A percentile compares a stretch with the other conserved stretches of the same genome.
Conservation (phyloP, 2,113 vertebrate species). For the Tinamus guttatus region DNA sequence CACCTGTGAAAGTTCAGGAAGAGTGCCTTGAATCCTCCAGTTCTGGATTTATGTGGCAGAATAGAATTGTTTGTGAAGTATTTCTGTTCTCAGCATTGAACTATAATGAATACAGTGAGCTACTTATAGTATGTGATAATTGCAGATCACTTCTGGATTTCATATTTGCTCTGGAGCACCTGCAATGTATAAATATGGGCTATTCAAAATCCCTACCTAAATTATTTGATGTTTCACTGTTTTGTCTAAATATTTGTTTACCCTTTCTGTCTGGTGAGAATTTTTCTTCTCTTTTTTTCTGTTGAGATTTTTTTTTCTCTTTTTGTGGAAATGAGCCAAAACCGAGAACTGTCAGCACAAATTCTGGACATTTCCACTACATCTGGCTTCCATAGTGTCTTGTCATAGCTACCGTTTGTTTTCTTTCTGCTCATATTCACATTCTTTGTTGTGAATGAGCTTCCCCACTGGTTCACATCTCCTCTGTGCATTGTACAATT, state of each 20-base stretch:
- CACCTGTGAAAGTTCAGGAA: background rate
- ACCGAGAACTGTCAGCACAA: background rate
- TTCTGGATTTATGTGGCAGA: background rate
- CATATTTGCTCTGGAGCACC: slow-evolving; percentile 18
- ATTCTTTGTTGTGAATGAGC: background rate
- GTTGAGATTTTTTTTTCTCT: background rate
- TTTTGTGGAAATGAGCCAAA: background rate
- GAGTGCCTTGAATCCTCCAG: background rate
- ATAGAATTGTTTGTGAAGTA: background rate
- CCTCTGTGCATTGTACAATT: background rate
- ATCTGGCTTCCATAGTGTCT: background rate
- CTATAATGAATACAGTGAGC: slow-evolving; percentile 8
- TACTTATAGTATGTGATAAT: slow-evolving; percentile 43
- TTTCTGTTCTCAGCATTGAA: slow-evolving; percentile 22
- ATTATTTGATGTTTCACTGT: background rate
- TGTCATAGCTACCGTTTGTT: background rate
- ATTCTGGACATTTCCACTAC: background rate
- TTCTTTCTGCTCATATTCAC: background rate
- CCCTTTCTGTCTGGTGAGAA: background rate
- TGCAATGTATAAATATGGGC: slow-evolving; percentile 37
- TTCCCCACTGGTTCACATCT: background rate
- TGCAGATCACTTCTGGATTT: slow-evolving; percentile 52
- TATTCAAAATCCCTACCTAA: background rate
- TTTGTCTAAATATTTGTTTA: background rate
- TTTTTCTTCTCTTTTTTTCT: too few species aligned